Base-by-base conservation (phyloP, 1,140 invertebrate species). In the Apis dorsata region DNA sequence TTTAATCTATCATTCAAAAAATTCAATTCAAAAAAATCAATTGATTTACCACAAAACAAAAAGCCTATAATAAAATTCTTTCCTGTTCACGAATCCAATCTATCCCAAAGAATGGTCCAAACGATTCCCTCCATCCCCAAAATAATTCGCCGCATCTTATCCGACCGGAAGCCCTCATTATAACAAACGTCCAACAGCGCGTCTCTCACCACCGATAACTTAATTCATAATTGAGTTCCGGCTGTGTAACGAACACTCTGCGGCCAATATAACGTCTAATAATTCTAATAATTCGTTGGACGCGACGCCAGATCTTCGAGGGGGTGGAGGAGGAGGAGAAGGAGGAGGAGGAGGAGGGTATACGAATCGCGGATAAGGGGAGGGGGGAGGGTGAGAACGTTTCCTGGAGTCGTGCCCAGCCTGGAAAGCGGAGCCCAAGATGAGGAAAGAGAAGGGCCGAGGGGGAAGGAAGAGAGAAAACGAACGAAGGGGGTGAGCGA, bases 201-300 rank as follows among this genome's bases (percentile, higher is more conserved):
- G 34, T 44, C 34, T 34, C 34, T 44, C 34, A 44, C 72, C 78
- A 7, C 72, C 78, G 85, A 84, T 86, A 88, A 89, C 86, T 91
- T 90, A 90, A 91, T 91, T 90, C 87, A 90, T 89, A 91, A 91
- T 91, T 87, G 86, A 91, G 90, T 90, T 91, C 85, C 86, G 83
- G 87, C 86, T 86, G 84, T 87, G 86, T 90, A 91, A 92, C 90
- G 91, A 89, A 92, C 91, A 92, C 89, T 91, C 90, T 92, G 92
- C 91, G 93, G 93, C 92, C 90, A 93, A 93, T 93, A 93, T 93
- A 92, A 93, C 91, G 89, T 91, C 91, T 91, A 93, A 93, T 93
- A 93, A 93, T 93, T 93, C 91, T 91, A 93, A 93, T 93, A 93
- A 93, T 91, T 91, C 88, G 89, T 84, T 86, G 84, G 82, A 79